A percentile compares a stretch with the other conserved stretches of the same genome.
Conservation (phyloP, 2,888 invertebrate genomes). For the Dryocosmus kuriphilus region DNA sequence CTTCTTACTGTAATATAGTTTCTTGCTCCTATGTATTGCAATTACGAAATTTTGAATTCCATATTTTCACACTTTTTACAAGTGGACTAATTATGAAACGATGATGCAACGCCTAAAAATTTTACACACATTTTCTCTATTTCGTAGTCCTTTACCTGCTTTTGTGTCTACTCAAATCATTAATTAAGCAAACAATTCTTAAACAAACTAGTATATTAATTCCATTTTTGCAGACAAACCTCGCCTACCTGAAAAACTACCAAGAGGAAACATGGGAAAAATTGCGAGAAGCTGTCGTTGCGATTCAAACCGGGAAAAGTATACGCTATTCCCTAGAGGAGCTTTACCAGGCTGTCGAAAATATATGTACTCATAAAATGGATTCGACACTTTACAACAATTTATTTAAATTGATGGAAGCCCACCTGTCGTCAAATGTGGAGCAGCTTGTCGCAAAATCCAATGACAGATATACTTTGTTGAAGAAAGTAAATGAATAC, state of each 20-base stretch:
- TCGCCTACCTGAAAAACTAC: constrained; percentile 94
- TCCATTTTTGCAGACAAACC: constrained; percentile 84
- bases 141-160: too few relatives aligned
- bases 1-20: too few relatives aligned
- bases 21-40: neutral
- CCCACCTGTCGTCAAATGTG: constrained; percentile 93
- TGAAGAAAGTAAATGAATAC: constrained; percentile 95
- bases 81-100: neutral
- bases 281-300: constrained; percentile 94
- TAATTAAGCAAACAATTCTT: too few relatives aligned
- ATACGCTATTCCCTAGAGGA: constrained; percentile 96
- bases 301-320: constrained; percentile 95
- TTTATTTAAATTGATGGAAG: constrained; percentile 90
- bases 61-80: neutral
- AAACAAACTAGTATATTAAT: neutral
- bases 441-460: constrained; percentile 94
- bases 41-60: constrained; percentile 3
- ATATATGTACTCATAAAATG: constrained; percentile 99
- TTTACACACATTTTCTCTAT: too few relatives aligned
- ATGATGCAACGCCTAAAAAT: too few relatives aligned
- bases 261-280: constrained; percentile 97
- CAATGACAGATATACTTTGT: constrained; percentile 94
- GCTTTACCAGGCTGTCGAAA: constrained; percentile 97
- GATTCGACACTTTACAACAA: constrained; percentile 93
- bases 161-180: too few relatives aligned